Evolutionary conservation across 2,888 invertebrate genomes (phyloP).

Genomic region (Papilio demoleus): DNA sequence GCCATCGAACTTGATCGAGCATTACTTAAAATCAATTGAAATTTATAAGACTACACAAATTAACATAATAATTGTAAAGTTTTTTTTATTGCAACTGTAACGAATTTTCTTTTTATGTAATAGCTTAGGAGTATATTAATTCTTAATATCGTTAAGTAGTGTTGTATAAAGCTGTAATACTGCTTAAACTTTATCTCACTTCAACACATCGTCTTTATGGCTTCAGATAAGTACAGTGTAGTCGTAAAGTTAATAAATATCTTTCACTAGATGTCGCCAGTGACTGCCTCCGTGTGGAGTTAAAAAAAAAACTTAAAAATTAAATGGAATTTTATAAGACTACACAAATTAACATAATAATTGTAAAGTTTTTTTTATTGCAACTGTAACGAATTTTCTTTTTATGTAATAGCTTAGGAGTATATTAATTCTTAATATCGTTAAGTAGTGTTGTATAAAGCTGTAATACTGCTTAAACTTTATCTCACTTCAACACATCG

Average conservation of each 20-base stretch:
- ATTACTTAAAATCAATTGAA: no score
- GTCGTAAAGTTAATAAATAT: slow-evolving; percentile 15
- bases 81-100: no score
- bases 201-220: slow-evolving; percentile 23
- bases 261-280: neutral
- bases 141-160: neutral
- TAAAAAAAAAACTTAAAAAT: slow-evolving; percentile 16
- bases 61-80: no score
- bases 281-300: slow-evolving; percentile 6
- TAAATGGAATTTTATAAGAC: no score
- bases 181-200: slow-evolving; percentile 11
- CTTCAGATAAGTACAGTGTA: slow-evolving; percentile 18
- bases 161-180: neutral
- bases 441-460: neutral
- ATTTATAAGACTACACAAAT: no score
- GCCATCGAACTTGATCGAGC: neutral
- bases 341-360: no score
- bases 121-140: neutral
- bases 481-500: slow-evolving; percentile 21
- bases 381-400: no score
- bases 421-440: neutral
- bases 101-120: no score
- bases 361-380: no score
- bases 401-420: no score
- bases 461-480: neutral